Base-by-base conservation (phyloP, 2,797 vertebrate species). In the Eutrigla gurnardus region DNA sequence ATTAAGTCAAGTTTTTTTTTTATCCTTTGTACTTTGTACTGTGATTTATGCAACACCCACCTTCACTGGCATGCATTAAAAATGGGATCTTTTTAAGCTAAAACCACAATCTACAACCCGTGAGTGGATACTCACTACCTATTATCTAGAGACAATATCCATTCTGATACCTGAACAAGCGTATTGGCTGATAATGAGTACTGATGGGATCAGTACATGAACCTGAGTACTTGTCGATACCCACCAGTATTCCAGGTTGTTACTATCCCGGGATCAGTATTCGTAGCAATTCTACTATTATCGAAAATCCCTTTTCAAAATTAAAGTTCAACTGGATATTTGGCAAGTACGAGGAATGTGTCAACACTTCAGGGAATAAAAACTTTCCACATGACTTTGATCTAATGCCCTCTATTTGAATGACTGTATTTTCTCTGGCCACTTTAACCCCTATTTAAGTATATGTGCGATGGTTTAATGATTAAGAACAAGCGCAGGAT, bases 1-100 rank as follows among this genome's bases (percentile, higher is more conserved):
- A 67, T 32, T 15, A 45, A 46, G 49, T 35, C 32, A 50, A 60
- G 55, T 47, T 37, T 18, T 64, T 65, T 75, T 36, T 35, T 37
- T n/a, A 25, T 0, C 32, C 35, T 46, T 43, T 77, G 2, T 5
- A 45, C 11, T 40, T 12, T 37, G 5, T 39, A 49, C 39, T 10
- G 14, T 36, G 15, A 43, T 61, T 32, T 73, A 36, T 67, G n/a
- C 40, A 72, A 53, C 52, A 60, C 3, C 25, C 18, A 32, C 3
- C 18, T 33, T 71, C 14, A n/a, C 14, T 39, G n/a, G 5, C n/a
- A 17, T 17, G 5, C 39, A 66, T 47, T 53, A 25, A 42, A 25
- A 49, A 40, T 54, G 14, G 2, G 11, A 37, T 35, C 6, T 18
- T 42, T 67, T 42, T 67, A n/a, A 59, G 35, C 12, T 43, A 33